Conservation (phyloP, 2,797 vertebrate species). For the Tarsius wallacei region DNA sequence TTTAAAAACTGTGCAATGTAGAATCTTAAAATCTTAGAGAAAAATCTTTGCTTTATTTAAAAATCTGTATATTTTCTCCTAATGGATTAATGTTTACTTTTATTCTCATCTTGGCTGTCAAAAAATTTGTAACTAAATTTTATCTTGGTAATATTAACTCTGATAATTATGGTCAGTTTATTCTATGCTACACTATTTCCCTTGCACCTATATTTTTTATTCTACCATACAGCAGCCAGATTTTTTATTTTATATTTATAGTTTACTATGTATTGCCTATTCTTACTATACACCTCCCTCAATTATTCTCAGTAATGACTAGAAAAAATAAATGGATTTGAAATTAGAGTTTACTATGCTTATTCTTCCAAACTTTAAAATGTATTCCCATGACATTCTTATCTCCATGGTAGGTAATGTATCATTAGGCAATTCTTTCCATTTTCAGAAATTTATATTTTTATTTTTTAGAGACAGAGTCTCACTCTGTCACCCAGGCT, state of each 20-base stretch:
- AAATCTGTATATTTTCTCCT: background rate
- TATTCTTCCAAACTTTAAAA: background rate
- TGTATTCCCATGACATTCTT: background rate
- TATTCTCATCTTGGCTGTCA: background rate
- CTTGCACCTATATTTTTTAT: background rate
- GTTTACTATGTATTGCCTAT: background rate
- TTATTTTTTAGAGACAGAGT: no score
- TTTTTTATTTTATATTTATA: conserved; percentile 2
- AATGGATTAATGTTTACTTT: background rate
- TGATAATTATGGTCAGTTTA: background rate
- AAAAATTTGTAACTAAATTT: background rate
- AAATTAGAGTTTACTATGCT: conserved; percentile 21
- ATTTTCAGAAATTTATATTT: background rate
- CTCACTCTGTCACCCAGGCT: no score
- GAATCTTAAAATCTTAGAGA: background rate
- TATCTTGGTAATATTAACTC: background rate
- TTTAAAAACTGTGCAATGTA: background rate
- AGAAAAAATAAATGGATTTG: background rate
- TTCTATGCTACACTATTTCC: background rate
- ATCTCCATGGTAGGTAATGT: no score
- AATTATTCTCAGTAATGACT: conserved; percentile 10
- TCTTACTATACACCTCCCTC: background rate
- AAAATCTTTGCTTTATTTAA: background rate
- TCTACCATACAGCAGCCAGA: background rate
- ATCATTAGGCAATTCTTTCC: background rate